Percentiles rank a stretch among this genome's conserved stretches.
Conservation (phyloP, 1,140 invertebrate genomes). For the Diabrotica undecimpunctata region DNA sequence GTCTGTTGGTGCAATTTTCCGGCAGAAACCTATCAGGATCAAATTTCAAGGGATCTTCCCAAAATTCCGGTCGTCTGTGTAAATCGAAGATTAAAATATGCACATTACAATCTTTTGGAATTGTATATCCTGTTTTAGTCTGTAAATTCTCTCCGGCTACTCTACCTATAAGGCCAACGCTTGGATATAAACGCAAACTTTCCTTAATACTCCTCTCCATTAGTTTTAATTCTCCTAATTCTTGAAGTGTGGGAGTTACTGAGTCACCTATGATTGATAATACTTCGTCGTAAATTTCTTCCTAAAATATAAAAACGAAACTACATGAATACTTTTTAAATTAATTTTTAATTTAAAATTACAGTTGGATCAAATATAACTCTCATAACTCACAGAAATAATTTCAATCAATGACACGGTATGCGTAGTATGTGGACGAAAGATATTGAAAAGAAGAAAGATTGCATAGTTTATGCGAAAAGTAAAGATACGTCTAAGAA, state of each 20-base stretch:
- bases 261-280: conserved; percentile 54
- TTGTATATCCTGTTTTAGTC: conserved; percentile 36
- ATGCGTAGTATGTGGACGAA: no score
- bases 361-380: no score
- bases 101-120: conserved; percentile 24
- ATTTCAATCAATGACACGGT: no score
- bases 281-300: conserved; percentile 63
- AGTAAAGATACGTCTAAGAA: no score
- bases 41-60: conserved; percentile 62
- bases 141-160: conserved; percentile 51
- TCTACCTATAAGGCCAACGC: conserved; percentile 63
- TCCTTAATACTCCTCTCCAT: conserved; percentile 66
- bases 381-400: no score
- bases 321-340: no score
- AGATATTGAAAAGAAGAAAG: no score
- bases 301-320: conserved; percentile 42
- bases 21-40: conserved; percentile 66
- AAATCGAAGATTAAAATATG: conserved; percentile 32
- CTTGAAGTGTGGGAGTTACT: conserved; percentile 55
- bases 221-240: conserved; percentile 66
- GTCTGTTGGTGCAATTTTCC: conserved; percentile 50
- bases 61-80: conserved; percentile 43
- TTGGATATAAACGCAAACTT: conserved; percentile 61
- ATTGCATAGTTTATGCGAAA: no score
- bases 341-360: no score